Conservation (phyloP, 2,113 vertebrate species). For the Podilymbus podiceps region DNA sequence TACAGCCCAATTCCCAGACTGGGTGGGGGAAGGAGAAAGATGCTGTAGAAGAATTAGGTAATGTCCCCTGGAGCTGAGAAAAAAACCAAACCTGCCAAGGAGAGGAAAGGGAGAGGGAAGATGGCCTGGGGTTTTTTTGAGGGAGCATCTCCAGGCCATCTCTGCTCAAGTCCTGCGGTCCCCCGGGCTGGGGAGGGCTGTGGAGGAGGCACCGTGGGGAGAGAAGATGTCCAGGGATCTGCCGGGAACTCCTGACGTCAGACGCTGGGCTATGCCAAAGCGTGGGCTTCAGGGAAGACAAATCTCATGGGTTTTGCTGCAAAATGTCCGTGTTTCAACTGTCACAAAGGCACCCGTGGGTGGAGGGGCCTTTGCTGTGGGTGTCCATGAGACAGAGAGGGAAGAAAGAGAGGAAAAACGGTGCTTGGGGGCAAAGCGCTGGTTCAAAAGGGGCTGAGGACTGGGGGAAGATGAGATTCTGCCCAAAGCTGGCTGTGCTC, state of each 20-base stretch:
- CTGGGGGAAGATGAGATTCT: neutral
- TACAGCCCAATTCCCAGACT: neutral
- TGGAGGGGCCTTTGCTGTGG: neutral
- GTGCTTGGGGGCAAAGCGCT: neutral
- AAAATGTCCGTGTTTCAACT: neutral
- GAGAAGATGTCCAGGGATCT: neutral
- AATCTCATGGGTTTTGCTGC: neutral
- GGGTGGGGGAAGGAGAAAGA: neutral
- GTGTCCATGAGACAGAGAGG: neutral
- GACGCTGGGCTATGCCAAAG: neutral
- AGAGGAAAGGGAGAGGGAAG: neutral
- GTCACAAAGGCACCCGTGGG: neutral
- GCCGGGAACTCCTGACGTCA: neutral
- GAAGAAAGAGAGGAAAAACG: neutral
- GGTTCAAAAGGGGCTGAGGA: neutral
- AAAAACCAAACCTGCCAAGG: neutral
- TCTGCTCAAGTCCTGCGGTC: neutral
- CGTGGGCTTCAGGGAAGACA: neutral
- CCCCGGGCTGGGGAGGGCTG: neutral
- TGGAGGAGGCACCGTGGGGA: neutral
- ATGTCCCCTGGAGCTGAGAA: neutral
- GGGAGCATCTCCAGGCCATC: neutral
- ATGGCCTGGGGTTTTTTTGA: neutral
- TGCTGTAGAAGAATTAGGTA: neutral
- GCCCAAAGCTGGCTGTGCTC: neutral